Conservation (phyloP, 2,797 vertebrate genomes). For the Mus caroli region DNA sequence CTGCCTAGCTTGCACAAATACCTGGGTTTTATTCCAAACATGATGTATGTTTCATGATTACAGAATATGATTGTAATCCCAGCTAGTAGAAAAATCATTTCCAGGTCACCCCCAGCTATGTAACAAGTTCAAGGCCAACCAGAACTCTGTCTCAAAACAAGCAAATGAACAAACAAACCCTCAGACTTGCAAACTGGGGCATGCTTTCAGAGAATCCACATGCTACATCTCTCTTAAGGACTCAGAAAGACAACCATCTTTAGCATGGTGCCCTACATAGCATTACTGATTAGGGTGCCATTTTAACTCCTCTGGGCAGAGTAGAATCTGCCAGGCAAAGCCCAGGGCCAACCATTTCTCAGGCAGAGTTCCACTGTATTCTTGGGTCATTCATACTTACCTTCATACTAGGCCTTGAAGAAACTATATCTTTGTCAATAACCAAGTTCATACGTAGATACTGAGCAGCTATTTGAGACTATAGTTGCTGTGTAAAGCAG, state of each 20-base stretch:
- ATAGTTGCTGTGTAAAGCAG: fast-evolving
- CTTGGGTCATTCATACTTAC: fast-evolving
- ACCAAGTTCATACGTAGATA: fast-evolving
- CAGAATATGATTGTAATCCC: neutral
- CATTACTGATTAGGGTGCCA: conserved; percentile 64
- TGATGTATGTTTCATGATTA: neutral
- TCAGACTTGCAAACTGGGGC: neutral
- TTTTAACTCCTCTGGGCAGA: conserved; percentile 67
- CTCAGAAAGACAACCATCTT: conserved; percentile 76
- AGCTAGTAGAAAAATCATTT: neutral
- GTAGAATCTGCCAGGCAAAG: neutral
- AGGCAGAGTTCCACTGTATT: neutral
- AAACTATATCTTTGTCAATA: fast-evolving
- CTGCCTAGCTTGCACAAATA: neutral
- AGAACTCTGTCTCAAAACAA: neutral
- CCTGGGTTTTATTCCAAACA: neutral
- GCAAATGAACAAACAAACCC: neutral
- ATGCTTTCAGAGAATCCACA: conserved; percentile 79
- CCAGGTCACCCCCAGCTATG: neutral
- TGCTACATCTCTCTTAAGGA: conserved; percentile 82
- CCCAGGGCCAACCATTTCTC: fast-evolving
- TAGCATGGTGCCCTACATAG: conserved; percentile 78
- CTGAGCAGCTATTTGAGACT: fast-evolving
- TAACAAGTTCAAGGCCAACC: neutral
- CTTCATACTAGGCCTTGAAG: fast-evolving